Evolutionary conservation across 2,797 vertebrate genomes (phyloP).

Genomic region (Ctenochaetus hawaiiensis): DNA sequence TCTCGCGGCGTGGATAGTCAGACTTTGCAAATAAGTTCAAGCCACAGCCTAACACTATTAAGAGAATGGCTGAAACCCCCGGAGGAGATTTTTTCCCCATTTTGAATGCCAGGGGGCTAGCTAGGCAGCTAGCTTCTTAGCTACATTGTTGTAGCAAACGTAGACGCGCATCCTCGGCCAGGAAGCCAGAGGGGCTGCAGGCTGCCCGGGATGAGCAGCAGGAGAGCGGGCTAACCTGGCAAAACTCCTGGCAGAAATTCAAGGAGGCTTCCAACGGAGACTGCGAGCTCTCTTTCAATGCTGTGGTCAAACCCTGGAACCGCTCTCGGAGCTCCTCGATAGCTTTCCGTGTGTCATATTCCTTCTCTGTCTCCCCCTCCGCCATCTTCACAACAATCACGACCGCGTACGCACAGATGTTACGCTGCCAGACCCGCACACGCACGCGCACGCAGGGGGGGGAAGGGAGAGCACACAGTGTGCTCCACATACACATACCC

Average conservation of each 20-base stretch:
- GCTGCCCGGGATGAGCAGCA: constrained; percentile 79
- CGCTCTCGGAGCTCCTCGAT: constrained; percentile 89
- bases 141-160: constrained; percentile 87
- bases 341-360: constrained; percentile 89
- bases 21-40: constrained; percentile 49
- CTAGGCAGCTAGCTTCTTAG: constrained; percentile 77
- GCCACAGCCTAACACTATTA: constrained; percentile 20
- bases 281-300: constrained; percentile 86
- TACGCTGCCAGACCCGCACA: constrained; percentile 80
- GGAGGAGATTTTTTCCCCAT: constrained; percentile 56
- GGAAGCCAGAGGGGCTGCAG: constrained; percentile 83
- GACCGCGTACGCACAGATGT: constrained; percentile 93
- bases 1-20: constrained; percentile 19
- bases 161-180: constrained; percentile 85
- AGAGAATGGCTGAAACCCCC: constrained; percentile 23
- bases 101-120: constrained; percentile 70
- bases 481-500: constrained; percentile 34
- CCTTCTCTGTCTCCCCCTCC: constrained; percentile 97
- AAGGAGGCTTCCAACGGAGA: constrained; percentile 90
- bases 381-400: constrained; percentile 99
- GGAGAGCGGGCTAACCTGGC: constrained; percentile 89
- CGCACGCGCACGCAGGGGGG: constrained; percentile 67
- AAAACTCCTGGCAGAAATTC: constrained; percentile 96
- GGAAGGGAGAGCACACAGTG: constrained; percentile 55
- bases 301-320: constrained; percentile 89